Base-by-base conservation (phyloP, 1,140 invertebrate genomes). In the Adoxophyes honmai region DNA sequence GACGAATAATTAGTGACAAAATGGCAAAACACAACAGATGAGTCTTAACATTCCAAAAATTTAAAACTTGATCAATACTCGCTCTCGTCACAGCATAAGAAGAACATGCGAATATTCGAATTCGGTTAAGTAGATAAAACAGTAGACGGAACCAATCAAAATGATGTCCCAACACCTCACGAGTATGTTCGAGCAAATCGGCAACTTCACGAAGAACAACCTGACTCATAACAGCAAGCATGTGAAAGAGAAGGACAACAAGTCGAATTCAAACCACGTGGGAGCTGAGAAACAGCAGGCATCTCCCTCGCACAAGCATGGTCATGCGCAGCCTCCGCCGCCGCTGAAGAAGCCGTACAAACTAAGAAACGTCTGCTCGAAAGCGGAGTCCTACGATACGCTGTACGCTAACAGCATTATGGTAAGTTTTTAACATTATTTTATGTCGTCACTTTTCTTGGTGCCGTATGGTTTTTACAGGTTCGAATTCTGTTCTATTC, bases 181-280 rank as follows among this genome's bases (percentile, higher is more conserved):
- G 53, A 89, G 74, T 55, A 88, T 90, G 78, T 89, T 90, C 74
- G 89, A 90, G 65, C 86, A 89, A 58, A 75, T 90, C 54, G 89
- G 89, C 5, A 90, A 90, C 70, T 90, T 89, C 60, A 90, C 89
- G 3, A 90, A 90, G 75, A 90, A 89, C 67, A 90, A 89, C 55
- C 56, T 90, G 63, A 80, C 81, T 4, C 77, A 83, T 36, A 88
- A 85, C 57, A 88, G 70, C 52, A 88, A 88, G 59, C 42, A 75
- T 34, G 64, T 72, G 62, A 86, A 82, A 59, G 85, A 86, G 56
- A 87, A 85, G 35, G 84, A 86, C 35, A 81, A 76, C 59, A 78
- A 81, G 57, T 60, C 62, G 1, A 75, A 48, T 16, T 56, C 73
- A 4, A 88, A 86, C 55, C 80, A 88, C 56, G 78, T 86, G 6